These are phyloP conservation scores for Pao palembangensis DNA, from an alignment of 2,113 vertebrate genomes.

Conservation along the genomic window DNA sequence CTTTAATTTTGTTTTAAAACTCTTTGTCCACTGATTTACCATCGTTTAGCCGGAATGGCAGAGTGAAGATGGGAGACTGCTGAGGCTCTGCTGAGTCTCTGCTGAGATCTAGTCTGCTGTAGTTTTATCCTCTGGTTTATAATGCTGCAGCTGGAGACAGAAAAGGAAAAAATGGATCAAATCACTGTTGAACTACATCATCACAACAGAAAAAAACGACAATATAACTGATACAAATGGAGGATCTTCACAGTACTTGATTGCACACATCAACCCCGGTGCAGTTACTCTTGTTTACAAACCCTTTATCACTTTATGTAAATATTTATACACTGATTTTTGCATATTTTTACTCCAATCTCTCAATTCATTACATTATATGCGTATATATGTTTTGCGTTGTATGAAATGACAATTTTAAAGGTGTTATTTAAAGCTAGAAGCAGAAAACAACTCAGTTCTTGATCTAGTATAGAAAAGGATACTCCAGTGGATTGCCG, in stretches of 20 bases:
- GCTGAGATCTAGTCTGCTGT: slow-evolving; percentile 73
- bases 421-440: neutral
- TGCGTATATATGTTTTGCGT: too few relatives aligned
- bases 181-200: neutral
- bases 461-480: slow-evolving; percentile 54
- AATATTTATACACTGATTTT: too few relatives aligned
- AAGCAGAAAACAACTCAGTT: neutral
- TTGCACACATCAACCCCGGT: too few relatives aligned
- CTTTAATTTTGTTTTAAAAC: neutral
- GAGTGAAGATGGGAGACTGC: slow-evolving; percentile 85
- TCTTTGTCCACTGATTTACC: neutral
- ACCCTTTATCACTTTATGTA: too few relatives aligned
- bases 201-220: too few relatives aligned
- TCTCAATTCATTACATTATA: too few relatives aligned
- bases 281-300: too few relatives aligned
- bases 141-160: slow-evolving; percentile 77
- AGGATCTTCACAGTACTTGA: too few relatives aligned
- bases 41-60: slow-evolving; percentile 60
- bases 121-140: slow-evolving; percentile 82
- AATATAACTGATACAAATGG: too few relatives aligned
- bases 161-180: slow-evolving; percentile 12
- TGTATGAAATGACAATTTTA: too few relatives aligned
- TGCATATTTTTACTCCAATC: too few relatives aligned
- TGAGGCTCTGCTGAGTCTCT: slow-evolving; percentile 18
- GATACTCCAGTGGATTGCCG: slow-evolving; percentile 94